Percentiles rank a stretch among this genome's conserved stretches.
These are phyloP conservation scores for Spea hammondii DNA, from an alignment of 2,797 vertebrate genomes.

Conservation along the genomic window DNA sequence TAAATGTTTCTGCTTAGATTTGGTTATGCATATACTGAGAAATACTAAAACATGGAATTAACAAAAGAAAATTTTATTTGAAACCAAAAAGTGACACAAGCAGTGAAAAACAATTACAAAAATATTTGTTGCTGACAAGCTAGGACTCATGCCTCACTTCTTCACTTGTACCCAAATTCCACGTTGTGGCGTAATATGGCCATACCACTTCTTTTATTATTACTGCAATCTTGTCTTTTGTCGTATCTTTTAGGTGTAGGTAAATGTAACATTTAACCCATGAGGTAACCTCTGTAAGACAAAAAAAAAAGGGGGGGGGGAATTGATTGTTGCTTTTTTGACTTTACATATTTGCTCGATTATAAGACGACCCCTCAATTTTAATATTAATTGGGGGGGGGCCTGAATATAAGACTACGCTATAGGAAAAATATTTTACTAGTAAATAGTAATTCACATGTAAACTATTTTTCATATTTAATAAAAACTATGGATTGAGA, in stretches of 20 bases:
- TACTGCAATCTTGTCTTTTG: constrained; percentile 45
- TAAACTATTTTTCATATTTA: too few relatives aligned
- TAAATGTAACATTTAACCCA: constrained; percentile 75
- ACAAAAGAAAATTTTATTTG: constrained; percentile 41
- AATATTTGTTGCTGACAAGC: constrained; percentile 34
- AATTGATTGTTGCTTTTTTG: background rate
- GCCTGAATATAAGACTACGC: too few relatives aligned
- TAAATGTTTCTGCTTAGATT: too few relatives aligned
- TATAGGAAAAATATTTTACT: too few relatives aligned
- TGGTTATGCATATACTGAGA: too few relatives aligned
- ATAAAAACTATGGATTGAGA: too few relatives aligned
- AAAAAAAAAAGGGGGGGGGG: constrained; percentile 21
- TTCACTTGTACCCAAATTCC: constrained; percentile 11
- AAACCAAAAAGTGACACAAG: constrained; percentile 33
- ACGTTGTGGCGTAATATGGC: constrained; percentile 6
- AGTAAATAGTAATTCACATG: too few relatives aligned
- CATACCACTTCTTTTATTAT: constrained; percentile 29
- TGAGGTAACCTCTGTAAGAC: constrained; percentile 87
- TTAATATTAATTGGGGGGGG: too few relatives aligned
- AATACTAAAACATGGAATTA: background rate
- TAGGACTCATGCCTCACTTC: background rate
- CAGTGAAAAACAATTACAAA: constrained; percentile 42
- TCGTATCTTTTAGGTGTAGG: constrained; percentile 45
- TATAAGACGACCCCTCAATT: too few relatives aligned
- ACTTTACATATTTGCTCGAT: too few relatives aligned